Conservation (phyloP, 2,888 invertebrate genomes). For the Parelbella ahira region DNA sequence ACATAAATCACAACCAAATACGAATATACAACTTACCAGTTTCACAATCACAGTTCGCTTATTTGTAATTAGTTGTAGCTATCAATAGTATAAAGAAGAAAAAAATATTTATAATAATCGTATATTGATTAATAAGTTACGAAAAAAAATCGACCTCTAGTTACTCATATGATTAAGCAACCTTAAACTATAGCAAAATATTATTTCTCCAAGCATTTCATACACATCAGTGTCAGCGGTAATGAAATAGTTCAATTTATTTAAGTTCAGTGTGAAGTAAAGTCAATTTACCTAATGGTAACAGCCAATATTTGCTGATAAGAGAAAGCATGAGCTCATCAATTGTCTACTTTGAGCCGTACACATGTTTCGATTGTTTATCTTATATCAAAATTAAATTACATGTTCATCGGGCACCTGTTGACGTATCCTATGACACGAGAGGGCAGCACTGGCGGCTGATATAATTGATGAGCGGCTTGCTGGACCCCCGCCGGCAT, state of each 20-base stretch:
- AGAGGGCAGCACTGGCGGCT: constrained; percentile 33
- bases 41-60: constrained; percentile 1
- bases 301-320: too few species aligned
- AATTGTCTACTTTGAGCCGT: constrained; percentile 4
- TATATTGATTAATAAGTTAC: too few species aligned
- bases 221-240: too few species aligned
- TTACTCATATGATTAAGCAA: too few species aligned
- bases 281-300: too few species aligned
- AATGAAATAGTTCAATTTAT: too few species aligned
- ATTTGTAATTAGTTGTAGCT: neutral
- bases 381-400: constrained; percentile 31
- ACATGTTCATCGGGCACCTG: constrained; percentile 48
- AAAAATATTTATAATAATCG: too few species aligned
- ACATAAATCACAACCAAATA: constrained; percentile 51
- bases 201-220: too few species aligned
- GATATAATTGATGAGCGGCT: constrained; percentile 56
- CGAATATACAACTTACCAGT: constrained; percentile 36
- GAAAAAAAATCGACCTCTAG: too few species aligned
- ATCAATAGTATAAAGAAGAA: too few species aligned
- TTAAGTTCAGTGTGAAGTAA: too few species aligned
- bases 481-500: constrained; percentile 51
- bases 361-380: constrained; percentile 23
- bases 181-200: too few species aligned
- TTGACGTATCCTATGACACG: constrained; percentile 46
- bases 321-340: constrained; percentile 11